A percentile compares a stretch with the other conserved stretches of the same genome.
phyloP scores from a whole-genome alignment of 2,888 invertebrate species.

The Tribolium freemani region DNA sequence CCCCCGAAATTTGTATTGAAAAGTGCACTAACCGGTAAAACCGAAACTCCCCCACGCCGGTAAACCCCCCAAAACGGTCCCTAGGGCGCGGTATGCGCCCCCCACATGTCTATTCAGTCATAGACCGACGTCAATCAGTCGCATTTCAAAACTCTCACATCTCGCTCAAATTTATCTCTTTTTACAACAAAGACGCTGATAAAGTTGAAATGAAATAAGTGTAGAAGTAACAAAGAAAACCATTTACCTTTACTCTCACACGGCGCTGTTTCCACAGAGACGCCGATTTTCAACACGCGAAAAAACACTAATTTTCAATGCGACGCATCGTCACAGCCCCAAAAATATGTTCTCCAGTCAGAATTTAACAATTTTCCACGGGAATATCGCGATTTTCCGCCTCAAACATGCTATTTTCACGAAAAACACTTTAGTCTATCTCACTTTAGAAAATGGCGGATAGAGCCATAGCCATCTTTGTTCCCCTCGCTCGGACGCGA shows the following conservation, averaged over 20 bases:
- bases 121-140: constrained; percentile 32
- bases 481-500: constrained; percentile 58
- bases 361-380: constrained; percentile 1
- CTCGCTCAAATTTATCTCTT: constrained; percentile 67
- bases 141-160: constrained; percentile 58
- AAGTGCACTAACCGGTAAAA: too few relatives aligned
- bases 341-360: neutral
- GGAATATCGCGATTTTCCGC: constrained; percentile 43
- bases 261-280: constrained; percentile 54
- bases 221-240: constrained; percentile 68
- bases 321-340: constrained; percentile 24
- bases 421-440: constrained; percentile 67
- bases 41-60: too few relatives aligned
- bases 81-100: constrained; percentile 17
- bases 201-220: constrained; percentile 69
- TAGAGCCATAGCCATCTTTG: constrained; percentile 68
- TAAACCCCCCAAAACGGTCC: neutral
- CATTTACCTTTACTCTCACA: constrained; percentile 66
- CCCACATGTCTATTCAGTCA: neutral
- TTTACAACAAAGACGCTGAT: constrained; percentile 69
- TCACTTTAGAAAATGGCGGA: constrained; percentile 70
- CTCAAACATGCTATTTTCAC: constrained; percentile 51
- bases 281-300: constrained; percentile 52
- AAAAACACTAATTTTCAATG: constrained; percentile 48
- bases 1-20: too few relatives aligned